Evolutionary conservation across 2,888 invertebrate genomes (phyloP).

Genomic region (Odontothrips loti): DNA sequence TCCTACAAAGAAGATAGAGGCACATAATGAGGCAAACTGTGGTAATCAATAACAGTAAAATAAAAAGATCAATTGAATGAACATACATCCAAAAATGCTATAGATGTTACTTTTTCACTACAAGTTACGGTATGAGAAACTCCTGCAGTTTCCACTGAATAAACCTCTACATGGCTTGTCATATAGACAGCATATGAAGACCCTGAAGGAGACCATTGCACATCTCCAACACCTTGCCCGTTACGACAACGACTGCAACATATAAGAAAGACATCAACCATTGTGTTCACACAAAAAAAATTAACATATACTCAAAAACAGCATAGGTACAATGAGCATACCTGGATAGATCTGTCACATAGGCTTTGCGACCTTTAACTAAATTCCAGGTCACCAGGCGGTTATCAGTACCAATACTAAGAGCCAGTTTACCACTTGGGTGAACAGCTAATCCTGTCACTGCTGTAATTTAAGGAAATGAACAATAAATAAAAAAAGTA

Average conservation of each 20-base stretch:
- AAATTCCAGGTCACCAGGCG: conserved; percentile 90
- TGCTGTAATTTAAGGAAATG: conserved; percentile 48
- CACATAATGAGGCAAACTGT: conserved; percentile 8
- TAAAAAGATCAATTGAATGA: background rate
- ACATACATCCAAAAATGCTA: conserved; percentile 61
- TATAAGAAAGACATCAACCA: background rate
- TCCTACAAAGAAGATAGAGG: conserved; percentile 45
- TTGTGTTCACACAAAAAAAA: conserved; percentile 1
- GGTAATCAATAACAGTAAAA: conserved; percentile 9
- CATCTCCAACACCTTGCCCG: conserved; percentile 42
- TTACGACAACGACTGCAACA: conserved; percentile 44
- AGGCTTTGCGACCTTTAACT: conserved; percentile 84
- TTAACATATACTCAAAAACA: conserved; percentile 32
- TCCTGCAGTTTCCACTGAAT: conserved; percentile 73
- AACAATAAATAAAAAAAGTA: background rate
- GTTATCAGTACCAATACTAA: conserved; percentile 80
- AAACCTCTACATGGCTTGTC: conserved; percentile 69
- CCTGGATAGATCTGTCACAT: conserved; percentile 76
- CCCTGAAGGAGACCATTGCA: conserved; percentile 71
- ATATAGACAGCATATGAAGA: conserved; percentile 70
- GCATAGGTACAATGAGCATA: conserved; percentile 41
- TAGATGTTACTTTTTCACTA: conserved; percentile 63
- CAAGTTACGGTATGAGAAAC: conserved; percentile 63
- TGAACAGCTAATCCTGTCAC: conserved; percentile 76
- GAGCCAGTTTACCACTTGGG: conserved; percentile 81